phyloP scores from a whole-genome alignment of 2,888 invertebrate genomes.

The Maniola hyperantus region DNA sequence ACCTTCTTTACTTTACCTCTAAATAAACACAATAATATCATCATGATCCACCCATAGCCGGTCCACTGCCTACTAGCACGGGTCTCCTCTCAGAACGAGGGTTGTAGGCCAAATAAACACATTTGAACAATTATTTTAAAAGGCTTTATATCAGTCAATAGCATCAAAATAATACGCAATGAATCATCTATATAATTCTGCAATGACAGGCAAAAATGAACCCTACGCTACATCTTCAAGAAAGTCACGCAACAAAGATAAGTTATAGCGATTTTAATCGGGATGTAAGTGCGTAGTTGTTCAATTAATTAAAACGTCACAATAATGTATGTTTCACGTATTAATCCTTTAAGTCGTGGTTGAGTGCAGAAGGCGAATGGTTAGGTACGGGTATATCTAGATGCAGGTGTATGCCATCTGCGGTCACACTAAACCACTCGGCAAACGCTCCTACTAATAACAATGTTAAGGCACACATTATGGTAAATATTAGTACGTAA shows the following conservation, averaged over 20 bases:
- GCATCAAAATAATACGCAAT: constrained; percentile 8
- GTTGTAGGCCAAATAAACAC: no score
- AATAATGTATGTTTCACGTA: constrained; percentile 60
- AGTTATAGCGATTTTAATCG: constrained; percentile 28
- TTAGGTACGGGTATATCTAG: constrained; percentile 58
- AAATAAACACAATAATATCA: neutral
- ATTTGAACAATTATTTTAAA: constrained; percentile 28
- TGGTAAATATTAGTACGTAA: constrained; percentile 23
- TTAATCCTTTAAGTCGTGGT: constrained; percentile 57
- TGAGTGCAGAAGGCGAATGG: constrained; percentile 63
- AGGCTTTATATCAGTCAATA: constrained; percentile 41
- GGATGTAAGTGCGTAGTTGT: constrained; percentile 48
- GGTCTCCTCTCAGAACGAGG: no score
- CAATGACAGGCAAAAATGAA: constrained; percentile 18
- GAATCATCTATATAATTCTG: constrained; percentile 1
- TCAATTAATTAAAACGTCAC: constrained; percentile 72
- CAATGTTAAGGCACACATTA: constrained; percentile 35
- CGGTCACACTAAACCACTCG: constrained; percentile 51
- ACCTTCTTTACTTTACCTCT: neutral
- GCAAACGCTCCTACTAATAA: constrained; percentile 48
- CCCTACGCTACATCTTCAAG: constrained; percentile 24
- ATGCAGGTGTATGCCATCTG: constrained; percentile 76
- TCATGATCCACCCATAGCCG: no score
- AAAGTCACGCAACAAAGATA: constrained; percentile 19
- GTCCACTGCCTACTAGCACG: no score